Base-by-base conservation (phyloP, 2,797 vertebrate genomes). In the Psittacula echo region DNA sequence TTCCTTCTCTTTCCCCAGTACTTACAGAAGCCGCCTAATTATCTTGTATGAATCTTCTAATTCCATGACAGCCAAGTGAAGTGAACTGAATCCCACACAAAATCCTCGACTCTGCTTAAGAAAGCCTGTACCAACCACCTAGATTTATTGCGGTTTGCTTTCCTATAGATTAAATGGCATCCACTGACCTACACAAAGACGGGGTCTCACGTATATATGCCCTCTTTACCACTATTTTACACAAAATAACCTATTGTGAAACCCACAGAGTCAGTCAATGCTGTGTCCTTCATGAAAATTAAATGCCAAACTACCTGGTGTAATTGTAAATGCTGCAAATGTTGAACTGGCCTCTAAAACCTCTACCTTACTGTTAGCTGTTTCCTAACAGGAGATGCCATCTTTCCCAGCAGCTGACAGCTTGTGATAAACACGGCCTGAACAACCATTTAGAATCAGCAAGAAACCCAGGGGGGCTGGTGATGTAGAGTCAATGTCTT, bases 361-460 rank as follows among this genome's bases (percentile, higher is more conserved):
- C 47, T 19, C 32, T 34, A 73, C 42, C 94, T 87, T 71, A 68
- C 17, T 37, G 45, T 61, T 86, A 64, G 68, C 47, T 91, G 92
- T 92, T 79, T 75, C 80, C 64, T 68, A 54, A 67, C 8, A 78
- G 82, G 54, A 97, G 94, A 89, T 76, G 78, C 54, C 76, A 76
- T 79, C 87, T 95, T 92, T 94, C 90, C 89, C 93, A 89, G 93
- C 90, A 95, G 89, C 94, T 96, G 95, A 95, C 88, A 97, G 77
- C 89, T 73, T 91, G 95, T 78, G 93, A 93, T 96, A 95, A 97
- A 94, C 10, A 77, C 45, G 85, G 70, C 51, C 50, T 95, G 96
- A 97, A 93, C 74, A 97, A 96, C 81, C 96, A 81, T 65, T 94
- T 94, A 68, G 97, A 97, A 97, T 81, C 90, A 95, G 84, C 56